These are phyloP conservation scores for Leptopilina syphax DNA, from an alignment of 2,888 invertebrate species.

Conservation along the genomic window DNA sequence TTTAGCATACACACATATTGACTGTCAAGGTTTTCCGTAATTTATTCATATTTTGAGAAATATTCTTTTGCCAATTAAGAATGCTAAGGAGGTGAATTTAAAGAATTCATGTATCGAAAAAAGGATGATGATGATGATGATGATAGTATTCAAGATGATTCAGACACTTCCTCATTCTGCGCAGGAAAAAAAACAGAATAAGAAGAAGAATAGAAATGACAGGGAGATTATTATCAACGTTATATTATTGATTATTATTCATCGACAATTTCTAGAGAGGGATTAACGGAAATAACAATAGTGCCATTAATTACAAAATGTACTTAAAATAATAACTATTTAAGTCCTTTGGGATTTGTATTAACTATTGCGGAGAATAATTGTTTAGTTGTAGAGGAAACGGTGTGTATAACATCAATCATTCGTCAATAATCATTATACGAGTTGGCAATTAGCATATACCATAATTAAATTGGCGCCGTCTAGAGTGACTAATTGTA, in stretches of 20 bases:
- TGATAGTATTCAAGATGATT: neutral
- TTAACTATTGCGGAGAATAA: constrained; percentile 16
- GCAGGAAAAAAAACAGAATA: neutral
- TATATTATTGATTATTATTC: constrained; percentile 26
- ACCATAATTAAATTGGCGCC: constrained; percentile 33
- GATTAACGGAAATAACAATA: constrained; percentile 6
- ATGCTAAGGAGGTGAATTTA: neutral
- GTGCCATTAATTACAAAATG: neutral
- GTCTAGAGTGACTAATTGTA: constrained; percentile 23
- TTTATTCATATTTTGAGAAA: constrained; percentile 7
- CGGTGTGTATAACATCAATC: neutral
- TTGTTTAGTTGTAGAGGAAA: neutral
- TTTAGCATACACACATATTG: constrained; percentile 3
- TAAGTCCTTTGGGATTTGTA: neutral
- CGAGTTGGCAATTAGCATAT: constrained; percentile 4
- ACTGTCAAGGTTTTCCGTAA: constrained; percentile 25
- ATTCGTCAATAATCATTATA: constrained; percentile 10
- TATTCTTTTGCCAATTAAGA: neutral
- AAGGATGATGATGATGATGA: neutral
- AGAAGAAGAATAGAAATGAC: neutral
- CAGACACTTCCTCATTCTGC: constrained; percentile 8
- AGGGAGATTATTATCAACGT: constrained; percentile 16
- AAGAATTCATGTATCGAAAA: neutral
- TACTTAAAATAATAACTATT: constrained; percentile 16
- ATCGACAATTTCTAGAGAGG: constrained; percentile 12